Conservation (phyloP, 1,140 invertebrate species). For the Drosophila equinoxialis region DNA sequence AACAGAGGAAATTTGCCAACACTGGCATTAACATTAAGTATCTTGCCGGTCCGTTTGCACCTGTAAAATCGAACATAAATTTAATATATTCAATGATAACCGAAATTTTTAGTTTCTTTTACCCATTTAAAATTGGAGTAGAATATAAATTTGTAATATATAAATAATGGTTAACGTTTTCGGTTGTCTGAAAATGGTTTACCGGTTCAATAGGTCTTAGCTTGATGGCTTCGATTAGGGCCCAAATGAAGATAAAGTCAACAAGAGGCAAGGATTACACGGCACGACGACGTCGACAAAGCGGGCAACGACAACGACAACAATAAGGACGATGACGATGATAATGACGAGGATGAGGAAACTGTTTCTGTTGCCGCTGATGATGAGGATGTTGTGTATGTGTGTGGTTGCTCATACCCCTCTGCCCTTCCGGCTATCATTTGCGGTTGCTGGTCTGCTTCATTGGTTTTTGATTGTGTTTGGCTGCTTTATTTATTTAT, state of each 20-base stretch:
- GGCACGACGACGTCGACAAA: neutral
- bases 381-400: no score
- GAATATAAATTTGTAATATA: neutral
- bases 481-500: constrained; percentile 79
- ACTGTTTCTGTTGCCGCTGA: no score
- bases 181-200: constrained; percentile 8
- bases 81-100: neutral
- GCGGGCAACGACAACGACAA: constrained; percentile 11
- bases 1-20: neutral
- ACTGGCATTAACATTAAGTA: neutral
- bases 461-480: constrained; percentile 79
- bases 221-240: constrained; percentile 17
- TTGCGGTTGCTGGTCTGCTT: constrained; percentile 73
- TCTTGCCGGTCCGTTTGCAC: no score
- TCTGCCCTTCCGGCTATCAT: constrained; percentile 52
- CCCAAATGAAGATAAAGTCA: constrained; percentile 6
- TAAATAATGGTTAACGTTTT: neutral
- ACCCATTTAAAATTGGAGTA: no score
- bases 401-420: neutral
- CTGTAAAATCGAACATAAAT: no score
- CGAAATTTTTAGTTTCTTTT: no score
- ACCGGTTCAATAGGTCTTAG: constrained; percentile 10
- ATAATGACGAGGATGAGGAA: constrained; percentile 22
- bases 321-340: constrained; percentile 6
- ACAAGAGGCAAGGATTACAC: constrained; percentile 36